Percentiles rank a stretch among this genome's conserved stretches.
phyloP scores from a whole-genome alignment of 2,888 invertebrate species.

The Amblyjoppa fuscipennis region DNA sequence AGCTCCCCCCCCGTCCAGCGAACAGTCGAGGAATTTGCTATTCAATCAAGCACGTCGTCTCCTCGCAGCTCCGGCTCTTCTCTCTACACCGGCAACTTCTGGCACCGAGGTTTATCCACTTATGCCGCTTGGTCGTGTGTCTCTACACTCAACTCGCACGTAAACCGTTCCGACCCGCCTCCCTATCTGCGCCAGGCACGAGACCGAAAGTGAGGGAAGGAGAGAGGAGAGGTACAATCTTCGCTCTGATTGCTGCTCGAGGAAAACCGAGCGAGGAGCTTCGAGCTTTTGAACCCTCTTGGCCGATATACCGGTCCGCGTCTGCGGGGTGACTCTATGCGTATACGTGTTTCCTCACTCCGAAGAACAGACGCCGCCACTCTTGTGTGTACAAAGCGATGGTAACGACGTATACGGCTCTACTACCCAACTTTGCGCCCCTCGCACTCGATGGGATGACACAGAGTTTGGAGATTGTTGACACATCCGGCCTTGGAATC shows the following conservation, averaged over 20 bases:
- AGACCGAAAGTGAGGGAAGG: constrained; percentile 14
- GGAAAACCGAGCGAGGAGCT: constrained; percentile 29
- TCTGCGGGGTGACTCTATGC: not conserved
- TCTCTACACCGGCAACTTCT: constrained; percentile 55
- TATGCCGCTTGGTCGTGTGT: constrained; percentile 65
- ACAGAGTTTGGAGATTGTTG: constrained; percentile 38
- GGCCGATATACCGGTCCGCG: not conserved
- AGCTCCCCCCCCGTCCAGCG: constrained; percentile 8
- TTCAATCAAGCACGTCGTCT: constrained; percentile 63
- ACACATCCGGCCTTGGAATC: constrained; percentile 17
- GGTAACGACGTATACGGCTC: constrained; percentile 36
- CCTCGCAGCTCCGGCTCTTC: constrained; percentile 6
- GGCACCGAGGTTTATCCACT: constrained; percentile 69
- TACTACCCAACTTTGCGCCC: constrained; percentile 28
- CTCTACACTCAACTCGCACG: constrained; percentile 33
- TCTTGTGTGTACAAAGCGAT: constrained; percentile 25
- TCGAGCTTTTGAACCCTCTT: constrained; percentile 49
- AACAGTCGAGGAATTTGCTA: constrained; percentile 63
- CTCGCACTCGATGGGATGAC: not conserved
- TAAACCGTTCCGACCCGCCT: constrained; percentile 1
- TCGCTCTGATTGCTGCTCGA: constrained; percentile 42
- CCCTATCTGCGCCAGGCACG: not conserved
- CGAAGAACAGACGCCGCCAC: not conserved
- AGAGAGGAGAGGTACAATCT: constrained; percentile 34
- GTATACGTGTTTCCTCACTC: constrained; percentile 3